Base-by-base conservation (phyloP, 2,113 vertebrate genomes). In the Pogona vitticeps region DNA sequence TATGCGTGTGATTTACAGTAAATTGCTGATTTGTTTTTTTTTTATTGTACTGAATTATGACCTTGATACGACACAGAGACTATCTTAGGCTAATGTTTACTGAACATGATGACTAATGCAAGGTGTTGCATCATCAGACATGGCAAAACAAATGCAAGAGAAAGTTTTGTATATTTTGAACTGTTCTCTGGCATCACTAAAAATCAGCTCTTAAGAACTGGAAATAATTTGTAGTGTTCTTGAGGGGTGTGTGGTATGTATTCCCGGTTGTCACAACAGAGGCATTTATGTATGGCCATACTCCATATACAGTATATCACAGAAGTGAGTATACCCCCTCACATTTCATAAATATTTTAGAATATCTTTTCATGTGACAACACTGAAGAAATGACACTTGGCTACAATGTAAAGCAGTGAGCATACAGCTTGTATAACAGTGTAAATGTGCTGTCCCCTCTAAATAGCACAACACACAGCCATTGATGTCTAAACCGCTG, bases 101-200 rank as follows among this genome's bases (percentile, higher is more conserved):
- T 90, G 40, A 85, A 78, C 77, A 91, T 76, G 52, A 77, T 89
- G 85, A 87, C 88, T 79, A 77, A 92, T 90, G 26, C 78, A 52
- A 81, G 42, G 61, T 38, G 70, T 58, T 78, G 46, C 76, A 81
- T 75, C 78, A 52, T 75, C 31, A 86, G 85, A 83, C 82, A 87
- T 93, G 81, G 56, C 72, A 77, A 83, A 56, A 73, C 61, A 81
- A 71, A 84, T 38, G 82, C 0, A 0, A 75, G 86, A 33, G 90
- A 89, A 78, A 89, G 86, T 52, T 87, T 26, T 23, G n/a, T 40
- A 87, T 84, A 63, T 80, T 91, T 76, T 71, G 73, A 86, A 83
- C 81, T 90, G 88, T 67, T 92, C 89, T n/a, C 90, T 91, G 81
- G 90, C 88, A 83, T 91, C 88, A 75, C 86, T 87, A 84, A 88